These are phyloP conservation scores for Cephalopholis sonnerati DNA, from an alignment of 2,113 vertebrate species.

Conservation along the genomic window DNA sequence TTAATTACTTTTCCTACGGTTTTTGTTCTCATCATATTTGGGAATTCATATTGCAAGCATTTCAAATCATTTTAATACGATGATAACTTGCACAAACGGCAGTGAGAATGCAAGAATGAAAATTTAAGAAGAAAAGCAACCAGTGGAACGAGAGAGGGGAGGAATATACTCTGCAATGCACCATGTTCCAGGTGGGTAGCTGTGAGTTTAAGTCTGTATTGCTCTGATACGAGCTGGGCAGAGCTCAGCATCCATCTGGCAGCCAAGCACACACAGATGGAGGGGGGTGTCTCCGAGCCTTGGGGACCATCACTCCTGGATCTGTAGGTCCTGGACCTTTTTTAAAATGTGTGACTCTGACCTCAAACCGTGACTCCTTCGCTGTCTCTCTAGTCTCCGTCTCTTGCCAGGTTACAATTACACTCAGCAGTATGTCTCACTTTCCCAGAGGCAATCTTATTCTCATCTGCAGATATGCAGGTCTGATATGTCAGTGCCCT, in stretches of 20 bases:
- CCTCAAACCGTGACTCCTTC: slow-evolving; percentile 14
- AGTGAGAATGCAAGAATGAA: not conserved
- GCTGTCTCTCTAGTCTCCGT: slow-evolving; percentile 14
- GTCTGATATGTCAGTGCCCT: not conserved
- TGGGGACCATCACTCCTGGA: slow-evolving; percentile 33
- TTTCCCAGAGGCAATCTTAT: slow-evolving; percentile 20
- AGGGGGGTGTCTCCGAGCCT: slow-evolving; percentile 8
- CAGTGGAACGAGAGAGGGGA: not conserved
- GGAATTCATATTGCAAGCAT: not conserved
- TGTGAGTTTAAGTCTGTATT: slow-evolving; percentile 16
- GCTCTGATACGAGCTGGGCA: slow-evolving; percentile 12
- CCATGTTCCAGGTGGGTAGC: slow-evolving; percentile 53
- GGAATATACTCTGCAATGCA: slow-evolving; percentile 18
- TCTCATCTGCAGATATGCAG: slow-evolving; percentile 13
- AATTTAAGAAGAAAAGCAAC: not conserved
- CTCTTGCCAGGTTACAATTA: slow-evolving; percentile 21
- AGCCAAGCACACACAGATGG: slow-evolving; percentile 60
- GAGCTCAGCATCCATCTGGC: slow-evolving; percentile 57
- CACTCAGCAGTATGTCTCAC: slow-evolving; percentile 15
- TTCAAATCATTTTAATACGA: slow-evolving; percentile 3
- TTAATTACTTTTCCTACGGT: not conserved
- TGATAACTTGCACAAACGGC: slow-evolving; percentile 25
- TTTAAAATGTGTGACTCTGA: slow-evolving; percentile 48
- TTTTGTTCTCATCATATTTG: not conserved
- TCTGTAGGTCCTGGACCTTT: slow-evolving; percentile 41